These are phyloP conservation scores for Pegoplata infirma DNA, from an alignment of 2,888 invertebrate genomes.

Conservation along the genomic window DNA sequence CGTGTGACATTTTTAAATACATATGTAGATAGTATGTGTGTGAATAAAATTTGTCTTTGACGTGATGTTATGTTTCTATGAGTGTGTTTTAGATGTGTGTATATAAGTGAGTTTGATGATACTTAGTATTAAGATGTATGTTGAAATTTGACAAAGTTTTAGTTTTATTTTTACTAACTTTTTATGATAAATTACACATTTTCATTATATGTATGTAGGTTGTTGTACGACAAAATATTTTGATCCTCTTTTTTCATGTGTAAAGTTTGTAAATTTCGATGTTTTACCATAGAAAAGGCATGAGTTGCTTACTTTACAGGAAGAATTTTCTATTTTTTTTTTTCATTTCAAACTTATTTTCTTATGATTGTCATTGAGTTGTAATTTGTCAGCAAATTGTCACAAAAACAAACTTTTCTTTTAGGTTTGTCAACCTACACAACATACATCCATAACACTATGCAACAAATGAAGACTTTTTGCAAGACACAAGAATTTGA, in stretches of 20 bases:
- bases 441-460: too few species aligned
- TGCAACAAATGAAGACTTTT: too few species aligned
- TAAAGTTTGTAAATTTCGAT: not conserved
- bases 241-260: not conserved
- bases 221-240: not conserved
- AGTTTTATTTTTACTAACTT: slow-evolving; percentile 34
- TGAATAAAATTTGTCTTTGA: not conserved
- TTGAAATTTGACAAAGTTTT: slow-evolving; percentile 56
- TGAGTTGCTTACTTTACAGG: slow-evolving; percentile 8
- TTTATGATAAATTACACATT: slow-evolving; percentile 46
- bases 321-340: not conserved
- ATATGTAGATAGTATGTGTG: not conserved
- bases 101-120: slow-evolving; percentile 7
- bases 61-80: too few species aligned
- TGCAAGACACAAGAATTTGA: too few species aligned
- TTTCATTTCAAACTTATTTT: slow-evolving; percentile 9
- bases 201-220: slow-evolving; percentile 15
- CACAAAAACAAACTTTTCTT: slow-evolving; percentile 17
- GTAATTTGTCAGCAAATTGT: slow-evolving; percentile 32
- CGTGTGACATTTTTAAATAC: slow-evolving; percentile 36
- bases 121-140: slow-evolving; percentile 40
- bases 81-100: not conserved
- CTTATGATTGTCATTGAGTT: slow-evolving; percentile 24
- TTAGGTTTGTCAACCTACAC: too few species aligned
- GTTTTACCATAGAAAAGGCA: not conserved